These are phyloP conservation scores for Limnodromus scolopaceus DNA, from an alignment of 2,797 vertebrate genomes.

Conservation along the genomic window DNA sequence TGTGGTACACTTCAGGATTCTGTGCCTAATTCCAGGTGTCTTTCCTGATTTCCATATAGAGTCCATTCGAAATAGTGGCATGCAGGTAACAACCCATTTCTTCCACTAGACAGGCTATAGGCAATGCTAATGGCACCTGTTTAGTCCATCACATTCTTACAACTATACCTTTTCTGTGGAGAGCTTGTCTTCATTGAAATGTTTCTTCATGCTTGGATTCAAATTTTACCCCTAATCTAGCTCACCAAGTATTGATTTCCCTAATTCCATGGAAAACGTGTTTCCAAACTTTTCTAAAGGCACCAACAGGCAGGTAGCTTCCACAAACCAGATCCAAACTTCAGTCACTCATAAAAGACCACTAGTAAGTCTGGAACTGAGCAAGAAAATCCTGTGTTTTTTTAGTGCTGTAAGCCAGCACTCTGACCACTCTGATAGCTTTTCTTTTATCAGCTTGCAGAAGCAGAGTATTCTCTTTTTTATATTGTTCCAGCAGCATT, in stretches of 20 bases:
- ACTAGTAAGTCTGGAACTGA: not conserved
- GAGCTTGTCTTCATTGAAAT: not conserved
- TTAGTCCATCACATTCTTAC: not conserved
- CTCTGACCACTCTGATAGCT: not conserved
- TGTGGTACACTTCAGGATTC: not conserved
- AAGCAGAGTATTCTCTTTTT: not conserved
- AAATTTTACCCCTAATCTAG: not conserved
- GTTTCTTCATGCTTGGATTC: not conserved
- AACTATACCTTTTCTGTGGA: not conserved
- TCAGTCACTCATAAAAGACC: not conserved
- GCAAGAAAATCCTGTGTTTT: not conserved
- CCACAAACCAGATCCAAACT: not conserved
- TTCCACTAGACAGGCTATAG: not conserved
- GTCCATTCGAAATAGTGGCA: not conserved
- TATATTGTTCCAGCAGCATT: not conserved
- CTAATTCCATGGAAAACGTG: rapidly evolving
- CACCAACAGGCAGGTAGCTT: not conserved
- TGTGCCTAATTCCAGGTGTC: not conserved
- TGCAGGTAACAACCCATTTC: not conserved
- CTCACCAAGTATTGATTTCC: not conserved
- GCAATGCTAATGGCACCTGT: not conserved
- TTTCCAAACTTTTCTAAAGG: not conserved
- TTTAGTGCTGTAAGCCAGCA: not conserved
- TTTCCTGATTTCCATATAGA: not conserved
- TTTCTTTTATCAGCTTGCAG: not conserved